These are phyloP conservation scores for Aspidiotus rigidus DNA, from an alignment of 2,888 invertebrate genomes.

Conservation along the genomic window DNA sequence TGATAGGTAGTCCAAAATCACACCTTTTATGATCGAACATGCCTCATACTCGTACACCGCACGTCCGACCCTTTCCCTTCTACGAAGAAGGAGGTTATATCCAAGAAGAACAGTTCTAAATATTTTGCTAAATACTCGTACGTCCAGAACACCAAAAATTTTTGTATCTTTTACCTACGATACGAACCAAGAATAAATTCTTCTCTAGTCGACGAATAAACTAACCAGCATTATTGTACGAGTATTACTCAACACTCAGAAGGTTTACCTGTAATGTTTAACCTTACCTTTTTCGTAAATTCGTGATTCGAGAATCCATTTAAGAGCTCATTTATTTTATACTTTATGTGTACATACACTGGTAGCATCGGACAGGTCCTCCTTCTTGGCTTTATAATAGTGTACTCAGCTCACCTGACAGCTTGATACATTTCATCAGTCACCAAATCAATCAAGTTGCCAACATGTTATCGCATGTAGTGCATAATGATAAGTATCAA, in stretches of 20 bases:
- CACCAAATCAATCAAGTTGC: conserved; percentile 1
- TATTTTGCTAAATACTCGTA: too few species aligned
- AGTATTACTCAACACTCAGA: background rate
- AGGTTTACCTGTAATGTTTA: background rate
- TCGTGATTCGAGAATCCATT: background rate
- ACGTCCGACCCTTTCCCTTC: too few species aligned
- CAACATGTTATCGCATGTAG: background rate
- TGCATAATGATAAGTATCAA: background rate
- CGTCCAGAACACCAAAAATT: too few species aligned
- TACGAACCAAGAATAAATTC: too few species aligned
- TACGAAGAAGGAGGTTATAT: too few species aligned
- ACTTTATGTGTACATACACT: background rate
- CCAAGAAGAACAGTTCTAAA: too few species aligned
- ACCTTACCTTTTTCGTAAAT: background rate
- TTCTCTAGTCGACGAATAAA: too few species aligned
- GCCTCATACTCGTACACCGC: too few species aligned
- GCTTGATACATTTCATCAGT: conserved; percentile 2
- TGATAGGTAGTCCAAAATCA: too few species aligned
- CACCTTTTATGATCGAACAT: too few species aligned
- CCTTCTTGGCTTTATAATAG: background rate
- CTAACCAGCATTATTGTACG: too few species aligned
- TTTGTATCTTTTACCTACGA: too few species aligned
- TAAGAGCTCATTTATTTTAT: background rate
- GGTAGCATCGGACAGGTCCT: background rate
- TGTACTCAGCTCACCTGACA: background rate